Percentiles rank a stretch among this genome's conserved stretches.
Evolutionary conservation across 2,797 vertebrate species (phyloP).

Genomic region (Galagoides demidoff): DNA sequence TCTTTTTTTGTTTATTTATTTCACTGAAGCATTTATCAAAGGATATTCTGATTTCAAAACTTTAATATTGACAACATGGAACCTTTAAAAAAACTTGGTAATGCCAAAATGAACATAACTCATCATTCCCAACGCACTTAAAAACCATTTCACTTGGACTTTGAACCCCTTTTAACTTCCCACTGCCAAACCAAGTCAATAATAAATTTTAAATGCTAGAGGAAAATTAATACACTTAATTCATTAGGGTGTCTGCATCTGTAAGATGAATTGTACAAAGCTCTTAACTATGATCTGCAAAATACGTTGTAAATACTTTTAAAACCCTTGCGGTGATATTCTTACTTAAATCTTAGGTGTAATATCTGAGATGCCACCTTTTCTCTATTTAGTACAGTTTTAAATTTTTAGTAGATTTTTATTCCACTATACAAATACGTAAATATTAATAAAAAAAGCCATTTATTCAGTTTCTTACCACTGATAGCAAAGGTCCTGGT

Average conservation of each 20-base stretch:
- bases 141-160: constrained; percentile 76
- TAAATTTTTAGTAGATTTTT: constrained; percentile 73
- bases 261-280: constrained; percentile 64
- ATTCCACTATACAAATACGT: constrained; percentile 77
- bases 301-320: constrained; percentile 74
- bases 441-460: constrained; percentile 81
- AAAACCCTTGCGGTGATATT: constrained; percentile 72
- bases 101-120: constrained; percentile 76
- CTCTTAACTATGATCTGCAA: constrained; percentile 73
- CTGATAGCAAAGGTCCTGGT: constrained; percentile 82
- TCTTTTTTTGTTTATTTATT: constrained; percentile 16
- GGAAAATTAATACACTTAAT: constrained; percentile 76
- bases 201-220: constrained; percentile 69
- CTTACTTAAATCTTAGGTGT: constrained; percentile 77
- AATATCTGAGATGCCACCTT: constrained; percentile 73
- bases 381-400: constrained; percentile 73
- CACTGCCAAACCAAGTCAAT: constrained; percentile 45
- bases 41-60: constrained; percentile 74
- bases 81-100: constrained; percentile 59
- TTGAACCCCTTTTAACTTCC: constrained; percentile 71
- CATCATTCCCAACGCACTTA: constrained; percentile 70
- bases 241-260: constrained; percentile 76
- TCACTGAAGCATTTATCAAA: constrained; percentile 66
- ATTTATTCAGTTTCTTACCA: constrained; percentile 80
- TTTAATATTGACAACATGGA: constrained; percentile 49